These are phyloP conservation scores for Linnaemya vulpina DNA, from an alignment of 2,888 invertebrate genomes.

Conservation along the genomic window DNA sequence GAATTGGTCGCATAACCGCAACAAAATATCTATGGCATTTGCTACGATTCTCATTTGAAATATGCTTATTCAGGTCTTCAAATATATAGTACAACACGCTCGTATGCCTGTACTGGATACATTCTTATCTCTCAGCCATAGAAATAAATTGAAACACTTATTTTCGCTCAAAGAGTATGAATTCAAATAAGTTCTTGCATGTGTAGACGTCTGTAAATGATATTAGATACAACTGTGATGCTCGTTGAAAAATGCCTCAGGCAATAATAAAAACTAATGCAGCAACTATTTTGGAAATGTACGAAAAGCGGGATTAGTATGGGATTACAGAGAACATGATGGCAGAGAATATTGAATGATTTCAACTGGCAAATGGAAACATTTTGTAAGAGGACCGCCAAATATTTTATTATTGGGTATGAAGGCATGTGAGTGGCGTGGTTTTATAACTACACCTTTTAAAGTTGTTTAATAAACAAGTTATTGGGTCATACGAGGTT, in stretches of 20 bases:
- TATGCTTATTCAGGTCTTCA: slow-evolving; percentile 2
- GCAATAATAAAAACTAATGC: slow-evolving; percentile 31
- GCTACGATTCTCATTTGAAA: slow-evolving; percentile 21
- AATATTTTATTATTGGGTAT: background rate
- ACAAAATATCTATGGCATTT: slow-evolving; percentile 7
- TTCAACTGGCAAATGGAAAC: background rate
- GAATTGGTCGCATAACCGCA: slow-evolving; percentile 32
- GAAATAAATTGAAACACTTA: slow-evolving; percentile 31
- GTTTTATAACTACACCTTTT: too few species aligned
- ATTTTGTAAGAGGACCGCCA: background rate
- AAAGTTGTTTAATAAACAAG: too few species aligned
- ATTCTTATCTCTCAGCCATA: background rate
- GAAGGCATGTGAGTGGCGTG: too few species aligned
- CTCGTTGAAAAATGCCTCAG: slow-evolving; percentile 2
- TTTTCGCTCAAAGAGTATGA: background rate
- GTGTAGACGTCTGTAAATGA: slow-evolving; percentile 9
- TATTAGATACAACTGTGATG: background rate
- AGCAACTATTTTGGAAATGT: slow-evolving; percentile 44
- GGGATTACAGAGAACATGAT: slow-evolving; percentile 32
- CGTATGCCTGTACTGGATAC: too few species aligned
- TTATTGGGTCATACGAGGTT: too few species aligned
- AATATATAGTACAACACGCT: background rate
- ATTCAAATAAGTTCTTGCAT: background rate
- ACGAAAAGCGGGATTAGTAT: slow-evolving; percentile 31
- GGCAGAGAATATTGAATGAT: background rate